Conservation (phyloP, 1,140 invertebrate genomes). For the Pemphigus obesinymphae region DNA sequence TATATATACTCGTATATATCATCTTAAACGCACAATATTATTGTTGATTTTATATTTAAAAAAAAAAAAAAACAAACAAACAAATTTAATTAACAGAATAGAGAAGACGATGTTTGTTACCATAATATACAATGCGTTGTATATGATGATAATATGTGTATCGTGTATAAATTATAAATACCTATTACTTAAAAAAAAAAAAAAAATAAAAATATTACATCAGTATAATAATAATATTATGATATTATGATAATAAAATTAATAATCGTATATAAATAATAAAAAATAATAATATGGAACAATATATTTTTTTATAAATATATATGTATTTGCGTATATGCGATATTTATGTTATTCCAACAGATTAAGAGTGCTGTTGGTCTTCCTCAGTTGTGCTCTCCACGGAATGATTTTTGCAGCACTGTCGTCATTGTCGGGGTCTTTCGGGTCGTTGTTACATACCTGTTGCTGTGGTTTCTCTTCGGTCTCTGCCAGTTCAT, state of each 20-base stretch:
- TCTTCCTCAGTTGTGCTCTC: slow-evolving; percentile 80
- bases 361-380: slow-evolving; percentile 75
- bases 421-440: slow-evolving; percentile 56
- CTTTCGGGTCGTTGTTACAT: slow-evolving; percentile 45
- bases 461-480: neutral
- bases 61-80: too few relatives aligned
- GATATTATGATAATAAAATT: slow-evolving; percentile 4
- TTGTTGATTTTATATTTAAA: neutral
- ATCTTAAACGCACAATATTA: neutral
- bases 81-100: slow-evolving; percentile 16
- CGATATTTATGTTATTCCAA: slow-evolving; percentile 57
- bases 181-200: too few relatives aligned
- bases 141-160: neutral
- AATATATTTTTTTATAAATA: neutral
- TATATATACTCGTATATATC: neutral
- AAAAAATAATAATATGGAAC: slow-evolving; percentile 34
- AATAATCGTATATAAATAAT: slow-evolving; percentile 24
- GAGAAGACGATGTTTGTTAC: slow-evolving; percentile 4
- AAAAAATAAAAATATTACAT: too few relatives aligned
- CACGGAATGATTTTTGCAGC: slow-evolving; percentile 70
- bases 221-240: neutral
- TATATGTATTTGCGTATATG: neutral
- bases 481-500: slow-evolving; percentile 20
- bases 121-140: neutral
- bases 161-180: slow-evolving; percentile 23